Evolutionary conservation across 2,888 invertebrate species (phyloP).

Genomic region (Protonemura montana): DNA sequence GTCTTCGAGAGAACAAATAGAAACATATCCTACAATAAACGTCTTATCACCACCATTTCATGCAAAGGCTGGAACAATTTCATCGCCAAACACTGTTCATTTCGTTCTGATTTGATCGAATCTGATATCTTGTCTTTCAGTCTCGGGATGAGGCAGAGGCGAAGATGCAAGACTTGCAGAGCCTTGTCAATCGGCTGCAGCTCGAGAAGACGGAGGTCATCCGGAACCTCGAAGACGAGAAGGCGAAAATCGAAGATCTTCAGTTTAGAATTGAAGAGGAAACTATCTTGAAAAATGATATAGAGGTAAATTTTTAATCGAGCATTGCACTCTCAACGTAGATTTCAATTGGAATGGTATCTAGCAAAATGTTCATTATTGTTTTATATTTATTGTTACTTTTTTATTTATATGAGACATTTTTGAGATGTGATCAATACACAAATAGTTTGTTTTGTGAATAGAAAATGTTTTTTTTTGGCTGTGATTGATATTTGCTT

Average conservation of each 20-base stretch:
- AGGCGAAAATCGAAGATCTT: conserved; percentile 85
- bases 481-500: neutral
- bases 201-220: conserved; percentile 65
- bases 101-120: neutral
- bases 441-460: conserved; percentile 13
- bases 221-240: conserved; percentile 77
- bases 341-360: neutral
- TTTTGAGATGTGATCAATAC: conserved; percentile 40
- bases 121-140: conserved; percentile 55
- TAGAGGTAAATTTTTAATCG: conserved; percentile 69
- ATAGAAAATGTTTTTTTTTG: neutral
- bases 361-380: neutral
- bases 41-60: no score
- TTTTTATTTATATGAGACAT: neutral
- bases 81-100: no score
- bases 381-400: neutral
- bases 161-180: conserved; percentile 61
- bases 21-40: no score
- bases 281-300: conserved; percentile 85
- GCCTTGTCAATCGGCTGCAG: conserved; percentile 62
- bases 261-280: conserved; percentile 92
- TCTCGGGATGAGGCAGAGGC: conserved; percentile 65
- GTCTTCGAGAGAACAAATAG: no score
- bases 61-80: no score
- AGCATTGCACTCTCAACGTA: neutral